Evolutionary conservation across 2,888 invertebrate species (phyloP).

Genomic region (Coenonympha arcania): DNA sequence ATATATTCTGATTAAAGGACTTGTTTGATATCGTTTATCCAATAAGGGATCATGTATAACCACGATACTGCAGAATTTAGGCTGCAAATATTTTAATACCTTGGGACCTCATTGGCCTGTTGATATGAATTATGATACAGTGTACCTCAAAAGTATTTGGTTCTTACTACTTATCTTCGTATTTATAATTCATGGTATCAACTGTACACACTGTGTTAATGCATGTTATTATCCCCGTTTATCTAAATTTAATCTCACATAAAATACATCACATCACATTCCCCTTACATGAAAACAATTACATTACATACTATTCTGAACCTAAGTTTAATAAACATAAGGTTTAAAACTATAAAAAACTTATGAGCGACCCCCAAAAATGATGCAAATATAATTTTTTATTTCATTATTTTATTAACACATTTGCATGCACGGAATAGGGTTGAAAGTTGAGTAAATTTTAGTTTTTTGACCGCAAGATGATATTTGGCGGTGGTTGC

Average conservation of each 20-base stretch:
- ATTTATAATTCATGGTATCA: slow-evolving; percentile 22
- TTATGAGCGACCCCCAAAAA: slow-evolving; percentile 34
- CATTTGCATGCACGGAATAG: slow-evolving; percentile 21
- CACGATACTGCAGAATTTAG: too few relatives aligned
- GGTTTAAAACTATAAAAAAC: slow-evolving; percentile 25
- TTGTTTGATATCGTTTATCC: too few relatives aligned
- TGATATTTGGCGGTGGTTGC: slow-evolving; percentile 36
- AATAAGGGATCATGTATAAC: too few relatives aligned
- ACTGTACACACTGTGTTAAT: slow-evolving; percentile 29
- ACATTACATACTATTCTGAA: slow-evolving; percentile 26
- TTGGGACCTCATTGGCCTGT: too few relatives aligned
- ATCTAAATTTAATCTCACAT: slow-evolving; percentile 39
- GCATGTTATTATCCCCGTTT: slow-evolving; percentile 30
- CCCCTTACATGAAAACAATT: slow-evolving; percentile 2
- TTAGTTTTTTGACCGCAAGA: slow-evolving; percentile 6
- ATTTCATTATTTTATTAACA: not conserved
- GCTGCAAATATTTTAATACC: too few relatives aligned
- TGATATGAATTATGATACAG: too few relatives aligned
- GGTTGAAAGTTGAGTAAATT: slow-evolving; percentile 21
- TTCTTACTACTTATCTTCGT: too few relatives aligned
- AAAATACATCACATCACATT: slow-evolving; percentile 26
- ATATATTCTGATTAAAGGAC: too few relatives aligned
- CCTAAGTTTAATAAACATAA: slow-evolving; percentile 28
- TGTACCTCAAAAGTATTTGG: not conserved
- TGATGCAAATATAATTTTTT: slow-evolving; percentile 5